Percentiles rank a stretch among this genome's conserved stretches.
Conservation (phyloP, 2,797 vertebrate species). For the Hyperoplus lanceolatus region DNA sequence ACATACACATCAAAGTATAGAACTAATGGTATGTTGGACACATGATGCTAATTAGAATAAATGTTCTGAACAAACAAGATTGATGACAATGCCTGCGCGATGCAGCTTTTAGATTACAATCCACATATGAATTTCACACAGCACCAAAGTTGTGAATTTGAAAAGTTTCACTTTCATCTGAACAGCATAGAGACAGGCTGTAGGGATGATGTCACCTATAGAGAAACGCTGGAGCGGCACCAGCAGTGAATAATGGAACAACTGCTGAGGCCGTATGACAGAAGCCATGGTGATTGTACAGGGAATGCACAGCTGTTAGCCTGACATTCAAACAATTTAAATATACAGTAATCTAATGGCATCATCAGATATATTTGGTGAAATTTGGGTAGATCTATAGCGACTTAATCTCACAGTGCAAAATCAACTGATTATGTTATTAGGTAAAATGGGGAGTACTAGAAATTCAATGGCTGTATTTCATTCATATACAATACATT, state of each 20-base stretch:
- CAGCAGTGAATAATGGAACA: slow-evolving; percentile 51
- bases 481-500: neutral
- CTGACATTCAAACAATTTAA: slow-evolving; percentile 31
- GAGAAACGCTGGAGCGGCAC: slow-evolving; percentile 28
- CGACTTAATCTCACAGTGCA: neutral
- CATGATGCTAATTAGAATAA: slow-evolving; percentile 26
- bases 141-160: slow-evolving; percentile 9
- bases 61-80: slow-evolving; percentile 27
- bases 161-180: slow-evolving; percentile 1
- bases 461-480: neutral
- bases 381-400: neutral
- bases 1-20: slow-evolving; percentile 6
- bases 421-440: neutral
- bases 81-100: slow-evolving; percentile 23
- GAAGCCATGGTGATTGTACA: slow-evolving; percentile 10
- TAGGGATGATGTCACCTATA: slow-evolving; percentile 27
- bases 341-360: slow-evolving; percentile 17
- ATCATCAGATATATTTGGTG: slow-evolving; percentile 1
- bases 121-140: neutral
- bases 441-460: neutral
- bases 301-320: slow-evolving; percentile 30
- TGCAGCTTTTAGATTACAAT: neutral
- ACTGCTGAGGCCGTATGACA: slow-evolving; percentile 32
- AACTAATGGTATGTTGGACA: neutral
- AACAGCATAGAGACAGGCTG: slow-evolving; percentile 8